Evolutionary conservation across 2,888 invertebrate genomes (phyloP).

Genomic region (Prosapia bicincta): DNA sequence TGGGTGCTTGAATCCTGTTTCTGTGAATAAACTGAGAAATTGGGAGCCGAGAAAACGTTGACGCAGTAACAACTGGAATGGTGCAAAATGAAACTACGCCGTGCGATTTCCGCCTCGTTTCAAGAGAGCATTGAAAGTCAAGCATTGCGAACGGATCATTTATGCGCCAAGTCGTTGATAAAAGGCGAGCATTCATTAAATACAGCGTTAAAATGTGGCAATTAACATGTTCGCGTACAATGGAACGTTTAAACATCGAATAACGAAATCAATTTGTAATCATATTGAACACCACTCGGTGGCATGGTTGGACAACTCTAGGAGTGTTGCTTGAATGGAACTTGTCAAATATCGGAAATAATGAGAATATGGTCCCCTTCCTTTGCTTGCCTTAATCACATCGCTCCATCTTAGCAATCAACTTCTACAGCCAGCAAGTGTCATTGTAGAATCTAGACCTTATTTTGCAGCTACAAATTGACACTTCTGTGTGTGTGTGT

Average conservation of each 20-base stretch:
- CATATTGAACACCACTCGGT: not conserved
- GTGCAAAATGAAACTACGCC: not conserved
- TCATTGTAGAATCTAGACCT: not conserved
- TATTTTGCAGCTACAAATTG: not conserved
- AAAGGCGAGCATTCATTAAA: not conserved
- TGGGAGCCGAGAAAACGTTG: not conserved
- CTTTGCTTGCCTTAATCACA: not conserved
- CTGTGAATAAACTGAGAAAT: not conserved
- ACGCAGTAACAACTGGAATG: not conserved
- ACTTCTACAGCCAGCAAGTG: not conserved
- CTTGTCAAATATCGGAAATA: not conserved
- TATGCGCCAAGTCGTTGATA: not conserved
- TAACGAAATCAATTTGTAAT: constrained; percentile 2
- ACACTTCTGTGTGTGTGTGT: too few species aligned
- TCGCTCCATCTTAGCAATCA: not conserved
- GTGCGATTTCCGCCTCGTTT: not conserved
- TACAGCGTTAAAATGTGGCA: constrained; percentile 2
- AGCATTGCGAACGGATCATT: not conserved
- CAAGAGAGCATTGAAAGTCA: not conserved
- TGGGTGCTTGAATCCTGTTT: not conserved
- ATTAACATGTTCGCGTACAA: not conserved
- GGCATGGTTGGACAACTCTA: not conserved
- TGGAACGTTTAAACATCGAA: not conserved
- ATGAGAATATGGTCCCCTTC: not conserved
- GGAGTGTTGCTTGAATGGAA: not conserved